Conservation (phyloP, 2,113 vertebrate genomes). For the Diphyllodes magnificus region DNA sequence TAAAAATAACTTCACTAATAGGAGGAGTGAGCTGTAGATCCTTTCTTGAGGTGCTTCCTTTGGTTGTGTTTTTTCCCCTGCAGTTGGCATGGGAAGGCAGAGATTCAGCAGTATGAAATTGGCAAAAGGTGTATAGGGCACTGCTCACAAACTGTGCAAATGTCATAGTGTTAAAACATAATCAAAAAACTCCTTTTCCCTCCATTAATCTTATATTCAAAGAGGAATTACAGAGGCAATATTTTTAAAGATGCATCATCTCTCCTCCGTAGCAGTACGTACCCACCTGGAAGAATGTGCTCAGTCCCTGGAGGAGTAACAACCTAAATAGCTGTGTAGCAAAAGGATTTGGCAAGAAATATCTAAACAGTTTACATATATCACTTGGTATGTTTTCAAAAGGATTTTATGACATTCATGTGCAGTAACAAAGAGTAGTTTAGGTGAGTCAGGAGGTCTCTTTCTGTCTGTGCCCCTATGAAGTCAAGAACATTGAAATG, state of each 20-base stretch:
- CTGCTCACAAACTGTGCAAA: background rate
- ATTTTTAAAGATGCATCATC: background rate
- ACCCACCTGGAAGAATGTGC: background rate
- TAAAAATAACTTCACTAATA: background rate
- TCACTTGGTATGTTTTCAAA: background rate
- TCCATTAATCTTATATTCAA: background rate
- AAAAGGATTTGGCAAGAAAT: background rate
- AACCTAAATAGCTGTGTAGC: background rate
- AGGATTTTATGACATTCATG: background rate
- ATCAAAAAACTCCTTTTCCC: rapidly evolving
- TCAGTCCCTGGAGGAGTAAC: background rate
- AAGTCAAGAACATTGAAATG: background rate
- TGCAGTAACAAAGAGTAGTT: background rate
- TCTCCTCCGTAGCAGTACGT: background rate
- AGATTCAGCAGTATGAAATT: background rate
- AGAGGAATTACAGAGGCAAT: background rate
- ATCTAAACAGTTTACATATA: background rate
- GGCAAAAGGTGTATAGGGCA: background rate
- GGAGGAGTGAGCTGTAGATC: background rate
- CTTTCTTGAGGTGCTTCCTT: background rate
- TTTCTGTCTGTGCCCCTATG: background rate
- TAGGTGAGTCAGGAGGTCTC: background rate
- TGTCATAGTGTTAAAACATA: background rate
- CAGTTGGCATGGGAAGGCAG: background rate
- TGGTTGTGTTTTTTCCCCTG: background rate